Evolutionary conservation across 1,140 invertebrate species (phyloP), one percentile per base, ranked within the genome.

Genomic region (Drosophila athabasca): DNA sequence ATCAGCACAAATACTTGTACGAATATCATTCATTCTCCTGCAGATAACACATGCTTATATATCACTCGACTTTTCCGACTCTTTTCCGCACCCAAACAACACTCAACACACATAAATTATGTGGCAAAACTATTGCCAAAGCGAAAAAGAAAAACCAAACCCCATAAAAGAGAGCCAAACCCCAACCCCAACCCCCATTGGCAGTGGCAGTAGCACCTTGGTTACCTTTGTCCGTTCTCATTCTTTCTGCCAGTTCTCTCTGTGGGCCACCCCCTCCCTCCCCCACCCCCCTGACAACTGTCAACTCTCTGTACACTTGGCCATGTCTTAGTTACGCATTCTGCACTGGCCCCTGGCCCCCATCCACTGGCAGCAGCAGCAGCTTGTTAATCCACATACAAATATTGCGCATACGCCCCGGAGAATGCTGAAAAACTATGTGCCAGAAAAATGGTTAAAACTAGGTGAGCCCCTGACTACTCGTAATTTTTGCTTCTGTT

Each of bases 361-460:
- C 50, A 44, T 15, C 48, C 8, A 13, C 19, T 43, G 45, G 15
- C 11, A 45, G 55, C 29, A 50, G 55, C 61, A 54, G 62, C 61
- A 57, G 81, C 77, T 81, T 75, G 65, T 87, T 87, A 82, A 85
- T 81, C 70, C 65, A 76, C 77, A 85, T 60, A 87, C 77, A 85
- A 85, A 85, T 85, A 85, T 82, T 85, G 62, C 74, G 45, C 70
- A 87, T 81, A 87, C 82, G 77, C 65, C 69, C 55, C 58, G 52
- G 35, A 39, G 35, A 43, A 69, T 5, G 62, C 64, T 50, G 62
- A 69, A 68, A 55, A 46, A 67, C 45, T 41, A 22, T 39, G 35
- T 13, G 0, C 9, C 4, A 35, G 5, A 31, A 67, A 48, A 24
- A 1, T 1, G 0, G 15, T 3, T 54, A 6, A 73, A 81, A 78